Percentiles rank a stretch among this genome's conserved stretches.
Conservation (phyloP, 2,797 vertebrate species). For the Siniperca undulata region DNA sequence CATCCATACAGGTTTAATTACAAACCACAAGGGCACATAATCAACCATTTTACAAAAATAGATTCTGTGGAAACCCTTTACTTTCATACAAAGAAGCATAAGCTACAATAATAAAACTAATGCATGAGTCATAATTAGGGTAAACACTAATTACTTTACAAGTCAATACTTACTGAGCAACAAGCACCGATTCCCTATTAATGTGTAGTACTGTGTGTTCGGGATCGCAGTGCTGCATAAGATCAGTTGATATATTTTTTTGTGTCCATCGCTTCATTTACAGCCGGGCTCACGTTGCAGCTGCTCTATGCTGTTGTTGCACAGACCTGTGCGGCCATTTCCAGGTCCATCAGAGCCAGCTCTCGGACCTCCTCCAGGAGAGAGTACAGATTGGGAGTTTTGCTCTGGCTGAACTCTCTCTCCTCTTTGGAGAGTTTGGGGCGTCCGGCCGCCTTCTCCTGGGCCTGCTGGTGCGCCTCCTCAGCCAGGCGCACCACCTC, state of each 20-base stretch:
- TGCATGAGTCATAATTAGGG: background rate
- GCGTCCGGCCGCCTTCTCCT: constrained; percentile 77
- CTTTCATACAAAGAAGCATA: background rate
- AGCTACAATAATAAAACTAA: background rate
- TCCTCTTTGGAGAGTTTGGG: constrained; percentile 84
- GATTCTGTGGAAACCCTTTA: background rate
- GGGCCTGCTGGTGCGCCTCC: constrained; percentile 86
- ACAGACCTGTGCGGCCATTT: constrained; percentile 22
- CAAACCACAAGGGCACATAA: background rate
- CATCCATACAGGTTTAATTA: constrained; percentile 4
- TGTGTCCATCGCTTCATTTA: background rate
- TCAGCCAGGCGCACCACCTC: constrained; percentile 90
- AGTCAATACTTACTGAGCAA: background rate
- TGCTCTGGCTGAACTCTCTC: constrained; percentile 90
- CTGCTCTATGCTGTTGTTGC: constrained; percentile 50
- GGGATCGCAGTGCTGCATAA: background rate
- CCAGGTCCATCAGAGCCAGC: constrained; percentile 87
- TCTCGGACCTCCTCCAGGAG: constrained; percentile 94
- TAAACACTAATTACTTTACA: background rate
- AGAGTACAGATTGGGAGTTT: constrained; percentile 88
- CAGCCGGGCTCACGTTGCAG: background rate
- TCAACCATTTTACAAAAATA: constrained; percentile 13
- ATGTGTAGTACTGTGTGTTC: background rate
- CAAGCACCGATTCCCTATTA: background rate
- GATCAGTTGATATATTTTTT: background rate